A percentile compares a stretch with the other conserved stretches of the same genome.
These are phyloP conservation scores for Phoenicopterus ruber DNA, from an alignment of 2,113 vertebrate genomes.

Conservation along the genomic window DNA sequence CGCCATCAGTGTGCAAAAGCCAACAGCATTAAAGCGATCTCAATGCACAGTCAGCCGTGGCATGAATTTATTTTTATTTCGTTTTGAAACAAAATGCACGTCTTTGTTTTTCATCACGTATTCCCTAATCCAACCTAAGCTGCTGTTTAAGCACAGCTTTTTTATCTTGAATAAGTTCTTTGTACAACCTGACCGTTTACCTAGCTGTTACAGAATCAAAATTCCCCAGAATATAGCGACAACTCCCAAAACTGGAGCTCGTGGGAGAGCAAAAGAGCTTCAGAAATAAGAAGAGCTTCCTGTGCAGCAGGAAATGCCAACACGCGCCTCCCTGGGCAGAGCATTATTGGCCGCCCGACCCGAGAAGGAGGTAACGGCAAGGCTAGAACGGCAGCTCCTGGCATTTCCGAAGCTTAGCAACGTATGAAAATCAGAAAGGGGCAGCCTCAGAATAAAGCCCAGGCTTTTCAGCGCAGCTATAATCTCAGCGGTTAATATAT, in stretches of 20 bases:
- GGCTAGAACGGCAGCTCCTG: neutral
- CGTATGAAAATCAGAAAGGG: neutral
- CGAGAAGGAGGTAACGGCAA: neutral
- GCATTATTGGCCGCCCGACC: neutral
- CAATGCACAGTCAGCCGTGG: neutral
- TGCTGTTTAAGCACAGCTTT: neutral
- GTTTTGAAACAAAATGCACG: neutral
- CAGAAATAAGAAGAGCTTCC: conserved; percentile 35
- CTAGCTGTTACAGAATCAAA: neutral
- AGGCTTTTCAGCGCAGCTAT: neutral
- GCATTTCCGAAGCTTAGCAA: neutral
- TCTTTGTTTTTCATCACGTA: conserved; percentile 25
- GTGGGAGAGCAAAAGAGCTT: neutral
- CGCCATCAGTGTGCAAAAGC: neutral
- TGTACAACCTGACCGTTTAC: conserved; percentile 20
- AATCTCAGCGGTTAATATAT: neutral
- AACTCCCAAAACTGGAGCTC: conserved; percentile 1
- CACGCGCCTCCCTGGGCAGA: neutral
- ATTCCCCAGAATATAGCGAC: neutral
- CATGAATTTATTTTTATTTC: conserved; percentile 34
- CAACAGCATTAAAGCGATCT: neutral
- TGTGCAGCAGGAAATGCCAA: conserved; percentile 43
- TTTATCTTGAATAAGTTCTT: conserved; percentile 49
- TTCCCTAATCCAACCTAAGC: neutral
- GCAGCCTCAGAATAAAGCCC: neutral